phyloP scores from a whole-genome alignment of 2,797 vertebrate species.

The Amazonetta brasiliensis region DNA sequence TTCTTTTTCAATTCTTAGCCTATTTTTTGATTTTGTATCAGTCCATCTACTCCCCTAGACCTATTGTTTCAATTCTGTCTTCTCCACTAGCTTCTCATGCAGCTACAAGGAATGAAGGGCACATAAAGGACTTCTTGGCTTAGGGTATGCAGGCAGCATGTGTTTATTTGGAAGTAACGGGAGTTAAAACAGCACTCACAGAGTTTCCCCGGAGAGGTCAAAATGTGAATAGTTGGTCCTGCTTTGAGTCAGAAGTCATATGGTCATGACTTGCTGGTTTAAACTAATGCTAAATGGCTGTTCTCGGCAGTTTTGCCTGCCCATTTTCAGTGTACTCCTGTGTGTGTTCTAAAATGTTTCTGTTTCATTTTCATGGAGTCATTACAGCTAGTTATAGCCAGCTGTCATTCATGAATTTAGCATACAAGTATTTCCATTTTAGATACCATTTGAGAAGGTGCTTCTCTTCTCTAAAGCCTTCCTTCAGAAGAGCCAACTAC shows the following conservation, averaged over 20 bases:
- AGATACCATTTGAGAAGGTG: background rate
- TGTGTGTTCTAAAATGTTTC: background rate
- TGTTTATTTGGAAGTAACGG: background rate
- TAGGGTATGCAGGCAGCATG: background rate
- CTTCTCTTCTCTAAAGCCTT: background rate
- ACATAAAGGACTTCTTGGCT: background rate
- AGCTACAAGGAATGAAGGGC: background rate
- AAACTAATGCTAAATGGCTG: background rate
- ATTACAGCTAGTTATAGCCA: background rate
- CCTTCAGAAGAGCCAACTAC: background rate
- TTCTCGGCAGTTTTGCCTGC: background rate
- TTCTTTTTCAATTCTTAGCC: background rate
- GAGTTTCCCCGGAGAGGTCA: background rate
- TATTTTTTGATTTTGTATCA: background rate
- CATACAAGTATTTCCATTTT: background rate
- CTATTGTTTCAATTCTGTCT: background rate
- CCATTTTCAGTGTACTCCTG: background rate
- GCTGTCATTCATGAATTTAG: background rate
- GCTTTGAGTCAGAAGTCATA: background rate
- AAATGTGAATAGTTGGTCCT: background rate
- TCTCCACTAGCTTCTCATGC: background rate
- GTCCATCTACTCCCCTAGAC: background rate
- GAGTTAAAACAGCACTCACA: background rate
- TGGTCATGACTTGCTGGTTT: background rate
- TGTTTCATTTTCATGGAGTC: background rate